phyloP scores from a whole-genome alignment of 2,113 vertebrate species.

The Deroptyus accipitrinus region DNA sequence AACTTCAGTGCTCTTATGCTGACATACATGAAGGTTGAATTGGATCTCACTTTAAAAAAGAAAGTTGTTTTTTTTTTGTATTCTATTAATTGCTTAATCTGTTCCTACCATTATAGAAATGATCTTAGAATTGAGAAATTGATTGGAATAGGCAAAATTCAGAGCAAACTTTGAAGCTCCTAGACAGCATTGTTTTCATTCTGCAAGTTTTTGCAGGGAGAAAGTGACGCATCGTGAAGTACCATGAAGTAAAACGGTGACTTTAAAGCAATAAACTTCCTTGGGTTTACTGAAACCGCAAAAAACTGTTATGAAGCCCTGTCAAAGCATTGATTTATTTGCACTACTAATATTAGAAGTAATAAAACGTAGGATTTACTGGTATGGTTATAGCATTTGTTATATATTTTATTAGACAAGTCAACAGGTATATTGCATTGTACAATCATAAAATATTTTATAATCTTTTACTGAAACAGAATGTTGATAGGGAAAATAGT shows the following conservation, averaged over 20 bases:
- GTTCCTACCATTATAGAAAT: neutral
- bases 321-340: conserved; percentile 1
- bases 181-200: neutral
- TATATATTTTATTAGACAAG: neutral
- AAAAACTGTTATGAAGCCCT: neutral
- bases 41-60: neutral
- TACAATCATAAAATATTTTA: neutral
- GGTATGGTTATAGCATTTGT: neutral
- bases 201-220: neutral
- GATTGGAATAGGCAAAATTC: neutral
- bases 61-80: neutral
- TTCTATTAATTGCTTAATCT: neutral
- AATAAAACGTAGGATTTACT: neutral
- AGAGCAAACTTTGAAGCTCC: neutral
- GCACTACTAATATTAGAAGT: neutral
- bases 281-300: neutral
- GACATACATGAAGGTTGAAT: neutral
- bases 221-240: neutral
- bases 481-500: neutral
- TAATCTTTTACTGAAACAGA: neutral
- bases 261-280: neutral
- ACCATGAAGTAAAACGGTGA: neutral
- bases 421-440: neutral
- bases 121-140: neutral
- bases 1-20: neutral